Percentiles rank a stretch among this genome's conserved stretches.
Conservation (phyloP, 2,113 vertebrate genomes). For the Phyllostomus hastatus region DNA sequence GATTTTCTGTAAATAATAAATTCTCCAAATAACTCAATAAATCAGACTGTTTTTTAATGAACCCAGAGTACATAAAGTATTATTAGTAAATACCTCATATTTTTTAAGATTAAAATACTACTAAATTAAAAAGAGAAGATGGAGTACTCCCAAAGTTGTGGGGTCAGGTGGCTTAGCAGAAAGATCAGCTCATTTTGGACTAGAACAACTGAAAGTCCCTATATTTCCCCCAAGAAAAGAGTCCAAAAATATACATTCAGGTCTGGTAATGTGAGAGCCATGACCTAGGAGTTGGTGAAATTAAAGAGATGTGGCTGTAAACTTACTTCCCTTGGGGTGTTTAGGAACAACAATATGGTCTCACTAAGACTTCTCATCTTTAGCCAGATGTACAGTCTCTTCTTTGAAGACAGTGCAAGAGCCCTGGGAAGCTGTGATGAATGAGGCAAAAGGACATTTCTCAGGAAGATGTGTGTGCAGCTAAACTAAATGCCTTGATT, state of each 20-base stretch:
- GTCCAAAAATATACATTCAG: background rate
- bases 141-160: background rate
- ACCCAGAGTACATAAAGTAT: background rate
- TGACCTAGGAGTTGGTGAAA: background rate
- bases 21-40: conserved; percentile 22
- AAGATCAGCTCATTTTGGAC: background rate
- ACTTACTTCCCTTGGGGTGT: background rate
- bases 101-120: background rate
- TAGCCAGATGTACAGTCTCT: background rate
- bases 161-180: background rate
- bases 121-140: background rate
- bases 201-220: background rate
- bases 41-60: background rate
- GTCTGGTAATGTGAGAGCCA: background rate
- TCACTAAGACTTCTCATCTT: background rate
- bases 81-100: background rate
- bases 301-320: background rate
- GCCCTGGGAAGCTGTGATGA: background rate
- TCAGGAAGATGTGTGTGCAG: background rate
- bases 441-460: background rate
- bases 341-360: background rate
- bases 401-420: background rate
- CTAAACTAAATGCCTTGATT: background rate
- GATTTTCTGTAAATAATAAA: background rate
- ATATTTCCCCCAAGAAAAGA: background rate